Conservation (phyloP, 2,888 invertebrate genomes). For the Melieria crassipennis region DNA sequence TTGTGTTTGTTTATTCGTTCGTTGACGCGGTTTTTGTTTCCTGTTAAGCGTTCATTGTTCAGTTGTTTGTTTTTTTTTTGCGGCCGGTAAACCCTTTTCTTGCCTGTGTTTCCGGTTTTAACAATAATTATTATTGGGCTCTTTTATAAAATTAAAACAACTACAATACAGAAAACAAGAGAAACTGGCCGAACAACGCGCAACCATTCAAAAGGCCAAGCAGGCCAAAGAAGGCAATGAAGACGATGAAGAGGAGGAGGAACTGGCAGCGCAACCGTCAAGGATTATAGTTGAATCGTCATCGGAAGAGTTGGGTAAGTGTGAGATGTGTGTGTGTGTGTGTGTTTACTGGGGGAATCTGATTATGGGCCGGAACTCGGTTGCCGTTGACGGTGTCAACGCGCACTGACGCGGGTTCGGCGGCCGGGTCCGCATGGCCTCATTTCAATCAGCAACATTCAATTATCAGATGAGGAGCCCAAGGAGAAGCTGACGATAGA, state of each 20-base stretch:
- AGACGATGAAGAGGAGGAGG: slow-evolving; percentile 44
- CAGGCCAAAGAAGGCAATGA: slow-evolving; percentile 27
- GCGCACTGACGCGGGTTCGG: slow-evolving; percentile 17
- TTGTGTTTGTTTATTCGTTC: too few relatives aligned
- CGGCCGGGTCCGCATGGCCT: neutral
- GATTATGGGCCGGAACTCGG: neutral
- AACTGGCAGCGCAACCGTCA: slow-evolving; percentile 26
- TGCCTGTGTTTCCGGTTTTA: slow-evolving; percentile 42
- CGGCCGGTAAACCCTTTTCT: slow-evolving; percentile 35
- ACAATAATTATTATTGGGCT: slow-evolving; percentile 52
- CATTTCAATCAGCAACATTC: slow-evolving; percentile 27
- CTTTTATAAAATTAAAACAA: slow-evolving; percentile 46
- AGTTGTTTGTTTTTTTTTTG: slow-evolving; percentile 38
- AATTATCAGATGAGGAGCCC: slow-evolving; percentile 44
- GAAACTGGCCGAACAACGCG: slow-evolving; percentile 42
- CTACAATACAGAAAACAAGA: slow-evolving; percentile 44
- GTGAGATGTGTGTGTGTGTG: slow-evolving; percentile 18
- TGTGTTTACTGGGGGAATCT: too few relatives aligned
- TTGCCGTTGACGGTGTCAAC: slow-evolving; percentile 23
- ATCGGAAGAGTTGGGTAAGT: slow-evolving; percentile 44
- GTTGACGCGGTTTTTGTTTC: too few relatives aligned
- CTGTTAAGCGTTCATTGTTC: too few relatives aligned
- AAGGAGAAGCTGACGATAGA: slow-evolving; percentile 67
- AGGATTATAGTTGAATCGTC: slow-evolving; percentile 36
- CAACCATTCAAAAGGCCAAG: slow-evolving; percentile 40